A percentile compares a stretch with the other conserved stretches of the same genome.
These are phyloP conservation scores for Mesitornis unicolor DNA, from an alignment of 2,113 vertebrate genomes.

Conservation along the genomic window DNA sequence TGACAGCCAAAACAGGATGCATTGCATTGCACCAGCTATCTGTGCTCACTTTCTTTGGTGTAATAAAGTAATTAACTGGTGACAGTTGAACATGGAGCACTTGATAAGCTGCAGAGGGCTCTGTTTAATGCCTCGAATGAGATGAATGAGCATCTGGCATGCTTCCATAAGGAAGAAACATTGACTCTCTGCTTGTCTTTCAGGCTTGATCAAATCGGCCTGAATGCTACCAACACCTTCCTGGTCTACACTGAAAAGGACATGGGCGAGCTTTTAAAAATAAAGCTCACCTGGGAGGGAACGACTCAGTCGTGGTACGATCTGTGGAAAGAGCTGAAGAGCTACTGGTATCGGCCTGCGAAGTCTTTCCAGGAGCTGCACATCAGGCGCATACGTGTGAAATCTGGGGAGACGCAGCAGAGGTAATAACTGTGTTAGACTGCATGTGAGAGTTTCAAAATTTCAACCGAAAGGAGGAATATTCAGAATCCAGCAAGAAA, in stretches of 20 bases:
- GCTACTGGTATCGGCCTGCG: conserved; percentile 54
- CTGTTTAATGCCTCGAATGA: not conserved
- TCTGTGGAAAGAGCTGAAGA: conserved; percentile 79
- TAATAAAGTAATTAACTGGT: not conserved
- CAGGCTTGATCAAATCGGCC: conserved; percentile 75
- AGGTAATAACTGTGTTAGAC: conserved; percentile 74
- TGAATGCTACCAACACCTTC: conserved; percentile 93
- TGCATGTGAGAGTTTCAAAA: accelerated
- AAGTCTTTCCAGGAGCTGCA: conserved; percentile 70
- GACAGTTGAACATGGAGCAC: not conserved
- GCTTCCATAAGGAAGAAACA: not conserved
- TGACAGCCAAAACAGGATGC: accelerated
- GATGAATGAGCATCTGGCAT: not conserved
- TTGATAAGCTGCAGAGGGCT: not conserved
- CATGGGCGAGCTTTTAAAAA: conserved; percentile 90
- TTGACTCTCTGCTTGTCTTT: not conserved
- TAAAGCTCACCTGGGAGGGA: conserved; percentile 88
- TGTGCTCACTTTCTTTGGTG: not conserved
- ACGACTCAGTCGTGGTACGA: conserved; percentile 75
- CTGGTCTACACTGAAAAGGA: conserved; percentile 92
- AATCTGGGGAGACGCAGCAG: conserved; percentile 90
- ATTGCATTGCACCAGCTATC: not conserved
- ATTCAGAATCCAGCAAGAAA: not conserved
- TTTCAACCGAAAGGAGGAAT: not conserved
- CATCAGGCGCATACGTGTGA: conserved; percentile 88